phyloP scores from a whole-genome alignment of 2,888 invertebrate species.

The Lycia hirtaria region DNA sequence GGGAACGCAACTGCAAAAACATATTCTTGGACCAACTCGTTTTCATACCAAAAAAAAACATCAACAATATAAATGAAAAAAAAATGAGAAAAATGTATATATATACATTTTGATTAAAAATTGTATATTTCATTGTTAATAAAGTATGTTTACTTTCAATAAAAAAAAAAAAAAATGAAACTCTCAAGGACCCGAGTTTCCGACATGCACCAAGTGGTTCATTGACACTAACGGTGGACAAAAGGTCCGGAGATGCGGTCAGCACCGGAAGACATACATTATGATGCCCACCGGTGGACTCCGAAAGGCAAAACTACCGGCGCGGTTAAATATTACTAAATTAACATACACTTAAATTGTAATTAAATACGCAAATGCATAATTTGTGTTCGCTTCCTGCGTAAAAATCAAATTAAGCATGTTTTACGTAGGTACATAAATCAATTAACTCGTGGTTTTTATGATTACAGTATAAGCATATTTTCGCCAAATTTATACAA shows the following conservation, averaged over 20 bases:
- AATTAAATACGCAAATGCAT: background rate
- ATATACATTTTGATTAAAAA: too few relatives aligned
- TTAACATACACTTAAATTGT: background rate
- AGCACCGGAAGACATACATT: constrained; percentile 65
- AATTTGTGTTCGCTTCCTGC: background rate
- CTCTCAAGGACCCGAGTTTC: constrained; percentile 33
- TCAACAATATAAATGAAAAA: too few relatives aligned
- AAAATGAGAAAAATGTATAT: too few relatives aligned
- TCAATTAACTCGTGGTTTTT: too few relatives aligned
- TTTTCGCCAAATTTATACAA: too few relatives aligned
- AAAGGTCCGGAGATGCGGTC: constrained; percentile 59
- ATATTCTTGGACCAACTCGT: too few relatives aligned
- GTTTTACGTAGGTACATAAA: too few relatives aligned
- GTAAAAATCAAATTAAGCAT: background rate
- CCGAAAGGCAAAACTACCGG: constrained; percentile 38
- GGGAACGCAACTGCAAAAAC: too few relatives aligned
- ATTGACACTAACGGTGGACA: constrained; percentile 57
- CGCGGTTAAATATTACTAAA: constrained; percentile 23
- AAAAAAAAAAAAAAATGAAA: constrained; percentile 32
- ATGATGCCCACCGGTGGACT: constrained; percentile 55
- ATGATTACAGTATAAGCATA: too few relatives aligned
- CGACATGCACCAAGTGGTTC: constrained; percentile 48
- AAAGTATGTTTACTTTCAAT: too few relatives aligned
- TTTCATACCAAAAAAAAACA: too few relatives aligned
- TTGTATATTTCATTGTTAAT: too few relatives aligned